Conservation (phyloP, 2,113 vertebrate species). For the Odontesthes bonariensis region DNA sequence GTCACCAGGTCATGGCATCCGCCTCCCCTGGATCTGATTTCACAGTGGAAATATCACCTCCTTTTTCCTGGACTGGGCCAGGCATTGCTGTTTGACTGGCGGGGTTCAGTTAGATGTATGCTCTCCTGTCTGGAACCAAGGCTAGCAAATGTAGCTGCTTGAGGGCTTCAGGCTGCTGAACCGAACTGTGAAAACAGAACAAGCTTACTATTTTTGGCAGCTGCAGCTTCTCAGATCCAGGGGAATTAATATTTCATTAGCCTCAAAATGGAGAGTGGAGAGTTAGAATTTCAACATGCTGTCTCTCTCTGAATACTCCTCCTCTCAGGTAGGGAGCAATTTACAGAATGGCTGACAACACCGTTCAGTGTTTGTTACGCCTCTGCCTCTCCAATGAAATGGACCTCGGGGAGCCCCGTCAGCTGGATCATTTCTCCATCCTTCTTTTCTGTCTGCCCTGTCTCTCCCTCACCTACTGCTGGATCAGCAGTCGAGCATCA, state of each 20-base stretch:
- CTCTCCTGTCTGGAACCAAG: slow-evolving; percentile 22
- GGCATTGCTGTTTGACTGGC: slow-evolving; percentile 43
- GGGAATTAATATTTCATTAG: slow-evolving; percentile 69
- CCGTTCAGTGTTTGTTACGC: slow-evolving; percentile 25
- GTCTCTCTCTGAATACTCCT: not conserved
- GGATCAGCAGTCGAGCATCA: slow-evolving; percentile 44
- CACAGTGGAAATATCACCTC: slow-evolving; percentile 78
- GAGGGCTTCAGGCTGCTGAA: slow-evolving; percentile 20
- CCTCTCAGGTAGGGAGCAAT: slow-evolving; percentile 19
- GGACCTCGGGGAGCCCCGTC: slow-evolving; percentile 47
- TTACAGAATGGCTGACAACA: slow-evolving; percentile 33
- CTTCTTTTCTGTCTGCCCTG: slow-evolving; percentile 25
- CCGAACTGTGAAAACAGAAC: slow-evolving; percentile 25
- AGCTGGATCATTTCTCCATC: slow-evolving; percentile 36
- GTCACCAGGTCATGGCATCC: slow-evolving; percentile 66
- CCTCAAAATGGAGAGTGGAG: slow-evolving; percentile 60
- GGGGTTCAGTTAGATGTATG: slow-evolving; percentile 11
- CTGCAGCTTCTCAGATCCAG: slow-evolving; percentile 49
- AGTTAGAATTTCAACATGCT: slow-evolving; percentile 52
- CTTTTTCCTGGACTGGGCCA: slow-evolving; percentile 60
- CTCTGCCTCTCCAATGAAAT: slow-evolving; percentile 13
- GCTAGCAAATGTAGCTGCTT: slow-evolving; percentile 11
- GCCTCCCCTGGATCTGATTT: slow-evolving; percentile 70
- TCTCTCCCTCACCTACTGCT: not conserved
- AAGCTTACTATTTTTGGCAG: slow-evolving; percentile 57